A percentile compares a stretch with the other conserved stretches of the same genome.
phyloP scores from a whole-genome alignment of 2,113 vertebrate genomes.

The Cebidichthys violaceus region DNA sequence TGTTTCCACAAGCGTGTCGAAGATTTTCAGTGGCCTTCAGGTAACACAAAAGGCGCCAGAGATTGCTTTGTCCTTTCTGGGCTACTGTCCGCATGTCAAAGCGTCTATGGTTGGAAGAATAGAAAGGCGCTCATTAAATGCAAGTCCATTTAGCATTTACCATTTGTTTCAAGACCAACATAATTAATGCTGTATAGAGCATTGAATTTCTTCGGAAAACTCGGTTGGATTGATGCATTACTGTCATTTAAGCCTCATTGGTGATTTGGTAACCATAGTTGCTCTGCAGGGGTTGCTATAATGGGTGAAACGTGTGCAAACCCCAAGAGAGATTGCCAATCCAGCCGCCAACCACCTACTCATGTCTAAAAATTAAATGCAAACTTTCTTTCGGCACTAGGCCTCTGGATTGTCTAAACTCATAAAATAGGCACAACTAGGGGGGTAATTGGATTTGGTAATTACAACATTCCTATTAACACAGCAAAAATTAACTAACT shows the following conservation, averaged over 20 bases:
- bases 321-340: conserved; percentile 4
- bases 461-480: conserved; percentile 3
- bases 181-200: background rate
- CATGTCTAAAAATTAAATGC: conserved; percentile 25
- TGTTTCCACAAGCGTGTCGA: too few species aligned
- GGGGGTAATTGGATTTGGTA: conserved; percentile 1
- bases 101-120: background rate
- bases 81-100: background rate
- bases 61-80: too few species aligned
- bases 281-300: conserved; percentile 21
- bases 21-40: background rate
- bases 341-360: conserved; percentile 15
- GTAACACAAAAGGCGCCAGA: too few species aligned
- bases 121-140: background rate
- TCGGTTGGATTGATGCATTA: conserved; percentile 13
- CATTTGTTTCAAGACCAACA: background rate
- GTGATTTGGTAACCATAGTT: conserved; percentile 45
- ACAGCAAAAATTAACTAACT: background rate
- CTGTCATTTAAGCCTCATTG: conserved; percentile 32
- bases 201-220: conserved; percentile 4
- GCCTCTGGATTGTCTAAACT: conserved; percentile 24
- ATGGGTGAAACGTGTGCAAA: conserved; percentile 16
- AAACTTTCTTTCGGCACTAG: conserved; percentile 45
- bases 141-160: background rate
- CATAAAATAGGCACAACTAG: conserved; percentile 18